phyloP scores from a whole-genome alignment of 2,888 invertebrate genomes.

The Macrophya alboannulata region DNA sequence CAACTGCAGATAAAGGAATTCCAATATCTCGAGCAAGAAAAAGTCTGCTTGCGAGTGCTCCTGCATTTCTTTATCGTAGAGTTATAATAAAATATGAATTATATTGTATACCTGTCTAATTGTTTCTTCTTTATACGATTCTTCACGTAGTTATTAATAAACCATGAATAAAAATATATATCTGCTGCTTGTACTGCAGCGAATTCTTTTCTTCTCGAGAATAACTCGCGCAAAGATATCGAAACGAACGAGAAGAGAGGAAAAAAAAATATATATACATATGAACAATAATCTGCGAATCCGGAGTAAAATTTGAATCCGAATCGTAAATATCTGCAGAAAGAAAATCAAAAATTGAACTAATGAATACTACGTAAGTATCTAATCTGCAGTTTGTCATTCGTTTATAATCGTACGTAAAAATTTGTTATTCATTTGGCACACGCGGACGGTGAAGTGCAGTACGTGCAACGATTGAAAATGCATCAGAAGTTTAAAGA shows the following conservation, averaged over 20 bases:
- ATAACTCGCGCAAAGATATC: not conserved
- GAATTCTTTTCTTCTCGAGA: not conserved
- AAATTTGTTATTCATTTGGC: constrained; percentile 19
- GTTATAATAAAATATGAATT: not conserved
- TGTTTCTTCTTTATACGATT: not conserved
- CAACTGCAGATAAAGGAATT: not conserved
- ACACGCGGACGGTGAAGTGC: not conserved
- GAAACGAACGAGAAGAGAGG: not conserved
- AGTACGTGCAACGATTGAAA: not conserved
- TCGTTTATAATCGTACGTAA: not conserved
- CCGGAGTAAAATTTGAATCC: no score
- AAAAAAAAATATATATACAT: no score
- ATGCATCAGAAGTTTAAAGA: not conserved
- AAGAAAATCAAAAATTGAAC: no score
- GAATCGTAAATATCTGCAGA: no score
- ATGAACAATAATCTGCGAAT: no score
- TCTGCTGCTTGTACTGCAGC: not conserved
- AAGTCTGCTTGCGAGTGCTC: not conserved
- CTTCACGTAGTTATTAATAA: not conserved
- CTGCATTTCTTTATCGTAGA: not conserved
- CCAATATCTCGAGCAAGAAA: constrained; percentile 11
- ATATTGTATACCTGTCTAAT: not conserved
- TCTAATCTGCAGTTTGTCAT: not conserved
- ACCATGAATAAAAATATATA: no score
- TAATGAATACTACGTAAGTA: no score